A percentile compares a stretch with the other conserved stretches of the same genome.
Evolutionary conservation across 2,888 invertebrate genomes (phyloP).

Genomic region (Mechanitis messenoides): DNA sequence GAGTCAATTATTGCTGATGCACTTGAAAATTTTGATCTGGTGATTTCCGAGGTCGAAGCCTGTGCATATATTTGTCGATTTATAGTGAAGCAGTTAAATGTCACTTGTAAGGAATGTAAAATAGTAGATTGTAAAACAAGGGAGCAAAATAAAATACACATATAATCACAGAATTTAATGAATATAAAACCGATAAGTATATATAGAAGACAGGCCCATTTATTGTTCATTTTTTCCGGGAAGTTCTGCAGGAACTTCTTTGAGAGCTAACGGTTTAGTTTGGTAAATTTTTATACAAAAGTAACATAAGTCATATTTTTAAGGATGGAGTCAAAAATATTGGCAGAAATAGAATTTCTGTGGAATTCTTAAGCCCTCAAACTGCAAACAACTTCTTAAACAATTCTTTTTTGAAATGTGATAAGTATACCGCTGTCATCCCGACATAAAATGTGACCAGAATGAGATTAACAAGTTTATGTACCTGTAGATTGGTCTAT

Average conservation of each 20-base stretch:
- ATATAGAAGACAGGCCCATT: too few relatives aligned
- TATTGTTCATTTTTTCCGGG: constrained; percentile 13
- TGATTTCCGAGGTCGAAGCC: too few relatives aligned
- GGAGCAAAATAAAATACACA: too few relatives aligned
- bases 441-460: constrained; percentile 4
- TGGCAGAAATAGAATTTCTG: constrained; percentile 18
- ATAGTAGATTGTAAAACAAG: too few relatives aligned
- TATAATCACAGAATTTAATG: too few relatives aligned
- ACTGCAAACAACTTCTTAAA: constrained; percentile 19
- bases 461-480: neutral
- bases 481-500: constrained; percentile 5
- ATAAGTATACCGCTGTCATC: constrained; percentile 8
- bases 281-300: constrained; percentile 14
- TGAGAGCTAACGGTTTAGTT: constrained; percentile 16
- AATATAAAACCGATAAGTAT: too few relatives aligned
- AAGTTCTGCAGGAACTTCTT: constrained; percentile 9
- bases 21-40: too few relatives aligned
- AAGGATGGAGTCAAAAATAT: constrained; percentile 20
- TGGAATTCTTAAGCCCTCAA: constrained; percentile 14
- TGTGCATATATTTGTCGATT: too few relatives aligned
- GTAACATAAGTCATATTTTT: constrained; percentile 14
- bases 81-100: too few relatives aligned
- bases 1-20: too few relatives aligned
- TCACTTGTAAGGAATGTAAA: too few relatives aligned
- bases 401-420: constrained; percentile 1